Evolutionary conservation across 2,888 invertebrate genomes (phyloP).

Genomic region (Synergus umbraculus): DNA sequence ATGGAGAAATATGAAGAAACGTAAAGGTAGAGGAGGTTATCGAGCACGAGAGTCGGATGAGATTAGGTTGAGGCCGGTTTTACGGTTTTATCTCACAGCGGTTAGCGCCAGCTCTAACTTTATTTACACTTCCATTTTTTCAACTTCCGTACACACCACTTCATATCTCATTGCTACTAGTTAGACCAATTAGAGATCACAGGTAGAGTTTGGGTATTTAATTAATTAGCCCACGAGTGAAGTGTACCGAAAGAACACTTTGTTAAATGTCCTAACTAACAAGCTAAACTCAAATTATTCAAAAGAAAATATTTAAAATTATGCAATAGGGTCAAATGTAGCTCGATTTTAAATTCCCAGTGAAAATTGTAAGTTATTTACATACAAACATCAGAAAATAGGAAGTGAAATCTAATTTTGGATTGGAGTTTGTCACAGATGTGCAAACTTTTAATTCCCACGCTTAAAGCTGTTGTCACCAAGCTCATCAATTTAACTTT

Average conservation of each 20-base stretch:
- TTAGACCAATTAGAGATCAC: constrained; percentile 18
- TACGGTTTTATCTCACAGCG: constrained; percentile 32
- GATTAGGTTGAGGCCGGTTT: constrained; percentile 27
- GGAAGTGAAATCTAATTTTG: constrained; percentile 3
- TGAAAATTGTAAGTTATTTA: background rate
- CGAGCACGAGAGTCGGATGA: constrained; percentile 27
- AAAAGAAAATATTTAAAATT: background rate
- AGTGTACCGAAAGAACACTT: background rate
- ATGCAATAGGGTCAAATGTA: background rate
- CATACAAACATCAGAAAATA: background rate
- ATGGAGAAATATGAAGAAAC: constrained; percentile 36
- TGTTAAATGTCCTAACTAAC: background rate
- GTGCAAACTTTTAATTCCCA: constrained; percentile 10
- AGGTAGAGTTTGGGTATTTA: background rate
- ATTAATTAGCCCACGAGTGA: constrained; percentile 11
- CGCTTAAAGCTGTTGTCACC: background rate
- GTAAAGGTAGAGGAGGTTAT: constrained; percentile 35
- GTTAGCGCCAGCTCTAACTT: constrained; percentile 37
- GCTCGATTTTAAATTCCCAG: background rate
- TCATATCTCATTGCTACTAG: constrained; percentile 8
- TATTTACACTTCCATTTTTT: constrained; percentile 13
- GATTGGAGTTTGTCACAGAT: background rate
- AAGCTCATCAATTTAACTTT: constrained; percentile 8
- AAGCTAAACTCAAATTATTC: background rate
- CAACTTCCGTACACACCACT: constrained; percentile 17